Conservation (phyloP, 2,113 vertebrate species). For the Salvelinus fontinalis region DNA sequence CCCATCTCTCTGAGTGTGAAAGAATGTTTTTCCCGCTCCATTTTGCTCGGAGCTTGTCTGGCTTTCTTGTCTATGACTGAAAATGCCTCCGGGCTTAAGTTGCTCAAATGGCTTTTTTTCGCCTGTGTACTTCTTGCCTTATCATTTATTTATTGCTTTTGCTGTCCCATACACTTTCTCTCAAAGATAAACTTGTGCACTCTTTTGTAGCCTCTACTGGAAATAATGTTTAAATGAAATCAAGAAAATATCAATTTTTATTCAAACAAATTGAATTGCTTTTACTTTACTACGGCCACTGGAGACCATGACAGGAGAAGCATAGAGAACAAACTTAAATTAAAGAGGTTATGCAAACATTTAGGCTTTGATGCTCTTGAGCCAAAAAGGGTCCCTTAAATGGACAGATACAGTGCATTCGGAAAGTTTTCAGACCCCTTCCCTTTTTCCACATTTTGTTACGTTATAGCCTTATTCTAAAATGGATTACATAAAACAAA, state of each 20-base stretch:
- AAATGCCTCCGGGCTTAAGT: constrained; percentile 66
- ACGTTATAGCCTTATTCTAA: too few relatives aligned
- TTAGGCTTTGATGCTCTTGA: too few relatives aligned
- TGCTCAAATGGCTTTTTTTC: constrained; percentile 60
- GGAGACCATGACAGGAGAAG: constrained; percentile 5
- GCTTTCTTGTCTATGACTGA: constrained; percentile 37
- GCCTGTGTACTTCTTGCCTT: constrained; percentile 57
- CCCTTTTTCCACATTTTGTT: too few relatives aligned
- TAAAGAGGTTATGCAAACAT: too few relatives aligned
- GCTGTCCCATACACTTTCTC: constrained; percentile 67
- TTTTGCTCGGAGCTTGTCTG: constrained; percentile 65
- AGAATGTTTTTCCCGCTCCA: constrained; percentile 54
- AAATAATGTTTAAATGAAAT: constrained; percentile 42
- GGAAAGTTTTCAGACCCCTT: too few relatives aligned
- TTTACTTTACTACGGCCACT: constrained; percentile 34
- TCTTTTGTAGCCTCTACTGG: constrained; percentile 53
- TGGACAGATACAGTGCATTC: too few relatives aligned
- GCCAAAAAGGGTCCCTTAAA: too few relatives aligned
- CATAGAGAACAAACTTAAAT: too few relatives aligned
- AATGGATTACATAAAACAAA: too few relatives aligned
- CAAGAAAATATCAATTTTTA: constrained; percentile 48
- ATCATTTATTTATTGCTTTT: constrained; percentile 74
- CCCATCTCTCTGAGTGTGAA: constrained; percentile 48
- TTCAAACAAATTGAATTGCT: constrained; percentile 35
- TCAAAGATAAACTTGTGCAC: constrained; percentile 61